Percentiles rank a stretch among this genome's conserved stretches.
Conservation (phyloP, 1,140 invertebrate species). For the Drosophila arawakana region DNA sequence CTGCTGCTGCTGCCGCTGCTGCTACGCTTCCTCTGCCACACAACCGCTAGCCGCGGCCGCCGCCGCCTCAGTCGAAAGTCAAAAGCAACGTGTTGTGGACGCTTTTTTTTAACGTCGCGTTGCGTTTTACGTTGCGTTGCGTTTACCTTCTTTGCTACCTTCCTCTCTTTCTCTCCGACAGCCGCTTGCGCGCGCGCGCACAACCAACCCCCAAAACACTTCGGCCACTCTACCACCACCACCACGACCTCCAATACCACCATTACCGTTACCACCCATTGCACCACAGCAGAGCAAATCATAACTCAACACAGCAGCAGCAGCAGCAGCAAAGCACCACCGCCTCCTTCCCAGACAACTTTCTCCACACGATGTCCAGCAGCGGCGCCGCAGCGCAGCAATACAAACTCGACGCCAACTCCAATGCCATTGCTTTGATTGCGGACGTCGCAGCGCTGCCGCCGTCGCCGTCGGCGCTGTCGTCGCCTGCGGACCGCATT, state of each 20-base stretch:
- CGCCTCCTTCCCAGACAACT: slow-evolving; percentile 52
- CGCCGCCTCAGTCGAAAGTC: slow-evolving; percentile 80
- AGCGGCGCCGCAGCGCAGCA: slow-evolving; percentile 70
- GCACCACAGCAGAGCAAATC: slow-evolving; percentile 17
- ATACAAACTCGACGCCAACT: slow-evolving; percentile 70
- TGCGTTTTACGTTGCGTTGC: slow-evolving; percentile 65
- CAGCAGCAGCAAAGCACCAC: slow-evolving; percentile 13
- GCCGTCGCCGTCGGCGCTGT: slow-evolving; percentile 26
- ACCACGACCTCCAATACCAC: slow-evolving; percentile 9
- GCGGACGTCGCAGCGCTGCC: slow-evolving; percentile 58
- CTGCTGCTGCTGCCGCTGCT: slow-evolving; percentile 38
- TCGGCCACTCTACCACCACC: slow-evolving; percentile 26
- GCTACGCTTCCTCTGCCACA: slow-evolving; percentile 61
- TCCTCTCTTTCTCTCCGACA: slow-evolving; percentile 50
- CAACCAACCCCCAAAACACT: slow-evolving; percentile 30
- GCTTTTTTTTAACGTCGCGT: slow-evolving; percentile 79
- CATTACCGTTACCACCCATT: slow-evolving; percentile 13
- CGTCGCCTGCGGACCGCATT: slow-evolving; percentile 66
- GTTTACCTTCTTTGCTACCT: slow-evolving; percentile 67
- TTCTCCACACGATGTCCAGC: slow-evolving; percentile 77
- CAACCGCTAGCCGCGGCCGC: slow-evolving; percentile 69
- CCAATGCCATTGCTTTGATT: slow-evolving; percentile 72
- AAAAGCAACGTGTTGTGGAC: slow-evolving; percentile 83
- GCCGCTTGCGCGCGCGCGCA: slow-evolving; percentile 48
- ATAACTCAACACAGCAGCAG: slow-evolving; percentile 27